Percentiles rank a stretch among this genome's conserved stretches.
phyloP scores from a whole-genome alignment of 2,888 invertebrate genomes.

The Linyphia triangularis region DNA sequence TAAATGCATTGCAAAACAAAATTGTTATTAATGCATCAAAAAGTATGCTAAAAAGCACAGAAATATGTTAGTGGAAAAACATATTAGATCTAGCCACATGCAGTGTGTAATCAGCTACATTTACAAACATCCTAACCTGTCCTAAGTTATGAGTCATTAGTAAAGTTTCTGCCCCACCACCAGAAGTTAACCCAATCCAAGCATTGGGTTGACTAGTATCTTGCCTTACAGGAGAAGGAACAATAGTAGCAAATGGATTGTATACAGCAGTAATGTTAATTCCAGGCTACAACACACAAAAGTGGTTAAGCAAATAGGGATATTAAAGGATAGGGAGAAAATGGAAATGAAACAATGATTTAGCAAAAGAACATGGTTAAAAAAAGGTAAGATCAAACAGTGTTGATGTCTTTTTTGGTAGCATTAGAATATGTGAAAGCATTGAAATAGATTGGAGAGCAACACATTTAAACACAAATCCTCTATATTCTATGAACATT shows the following conservation, averaged over 20 bases:
- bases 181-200: constrained; percentile 54
- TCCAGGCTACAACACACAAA: constrained; percentile 59
- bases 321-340: constrained; percentile 1
- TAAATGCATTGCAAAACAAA: not conserved
- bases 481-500: too few relatives aligned
- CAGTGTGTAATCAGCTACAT: constrained; percentile 10
- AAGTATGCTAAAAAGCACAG: not conserved
- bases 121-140: constrained; percentile 61
- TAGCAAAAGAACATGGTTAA: too few relatives aligned
- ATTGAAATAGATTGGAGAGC: too few relatives aligned
- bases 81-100: not conserved
- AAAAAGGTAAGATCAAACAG: too few relatives aligned
- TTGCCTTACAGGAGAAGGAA: constrained; percentile 54
- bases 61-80: not conserved
- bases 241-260: constrained; percentile 67
- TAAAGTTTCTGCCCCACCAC: constrained; percentile 67
- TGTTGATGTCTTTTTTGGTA: too few relatives aligned
- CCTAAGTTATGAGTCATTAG: constrained; percentile 64
- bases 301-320: not conserved
- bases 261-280: constrained; percentile 40
- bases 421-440: too few relatives aligned
- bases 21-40: not conserved
- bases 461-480: too few relatives aligned
- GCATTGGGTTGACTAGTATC: constrained; percentile 60
- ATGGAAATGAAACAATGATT: not conserved